Evolutionary conservation across 1,140 invertebrate species (phyloP).

Genomic region (Zaprionus lachaisei): DNA sequence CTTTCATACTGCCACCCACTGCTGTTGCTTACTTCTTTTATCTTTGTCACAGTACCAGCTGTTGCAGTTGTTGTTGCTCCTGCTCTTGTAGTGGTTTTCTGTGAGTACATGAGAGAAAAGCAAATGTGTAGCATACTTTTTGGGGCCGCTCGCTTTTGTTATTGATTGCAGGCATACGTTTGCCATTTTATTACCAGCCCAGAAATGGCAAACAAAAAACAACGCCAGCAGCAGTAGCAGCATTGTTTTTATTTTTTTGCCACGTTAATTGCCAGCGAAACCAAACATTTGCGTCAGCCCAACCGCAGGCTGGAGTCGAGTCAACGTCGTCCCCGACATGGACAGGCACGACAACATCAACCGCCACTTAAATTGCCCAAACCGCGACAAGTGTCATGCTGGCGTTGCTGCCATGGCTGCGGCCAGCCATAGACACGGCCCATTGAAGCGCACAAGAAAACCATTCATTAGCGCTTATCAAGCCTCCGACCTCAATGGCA

Average conservation of each 20-base stretch:
- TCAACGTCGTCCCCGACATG: slow-evolving; percentile 42
- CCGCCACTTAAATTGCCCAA: slow-evolving; percentile 81
- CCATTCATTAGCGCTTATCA: slow-evolving; percentile 82
- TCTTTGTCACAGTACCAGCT: slow-evolving; percentile 29
- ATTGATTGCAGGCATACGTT: slow-evolving; percentile 79
- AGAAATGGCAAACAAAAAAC: slow-evolving; percentile 56
- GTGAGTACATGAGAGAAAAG: slow-evolving; percentile 26
- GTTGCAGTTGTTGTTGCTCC: slow-evolving; percentile 39
- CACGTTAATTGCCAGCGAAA: slow-evolving; percentile 79
- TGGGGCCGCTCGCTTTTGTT: slow-evolving; percentile 52
- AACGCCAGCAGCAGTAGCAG: slow-evolving; percentile 11
- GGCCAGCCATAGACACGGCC: slow-evolving; percentile 52
- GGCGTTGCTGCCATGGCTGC: slow-evolving; percentile 27
- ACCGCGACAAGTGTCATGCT: slow-evolving; percentile 79
- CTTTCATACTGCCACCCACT: background rate
- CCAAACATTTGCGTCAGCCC: slow-evolving; percentile 78
- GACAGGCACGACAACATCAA: slow-evolving; percentile 75
- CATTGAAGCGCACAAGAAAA: slow-evolving; percentile 81
- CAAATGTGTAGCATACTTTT: slow-evolving; percentile 51
- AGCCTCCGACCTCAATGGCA: slow-evolving; percentile 68
- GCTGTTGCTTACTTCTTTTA: slow-evolving; percentile 9
- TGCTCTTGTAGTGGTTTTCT: slow-evolving; percentile 46
- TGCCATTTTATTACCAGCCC: slow-evolving; percentile 75
- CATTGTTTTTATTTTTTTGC: slow-evolving; percentile 40
- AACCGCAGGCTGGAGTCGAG: slow-evolving; percentile 50